phyloP scores from a whole-genome alignment of 1,140 invertebrate genomes.

The Aleiodes sp. region DNA sequence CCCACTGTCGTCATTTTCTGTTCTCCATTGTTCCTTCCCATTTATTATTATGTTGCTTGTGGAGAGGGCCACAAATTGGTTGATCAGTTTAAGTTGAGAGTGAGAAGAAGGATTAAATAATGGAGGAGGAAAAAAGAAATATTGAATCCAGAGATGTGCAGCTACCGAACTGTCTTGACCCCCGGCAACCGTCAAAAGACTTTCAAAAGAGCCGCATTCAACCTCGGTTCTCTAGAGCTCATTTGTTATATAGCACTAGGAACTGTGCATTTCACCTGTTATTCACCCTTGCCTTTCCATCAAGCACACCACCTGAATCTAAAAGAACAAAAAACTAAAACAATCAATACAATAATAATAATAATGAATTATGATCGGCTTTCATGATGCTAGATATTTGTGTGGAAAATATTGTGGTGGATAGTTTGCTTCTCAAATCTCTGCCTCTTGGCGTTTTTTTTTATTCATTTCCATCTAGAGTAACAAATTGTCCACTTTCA shows the following conservation, averaged over 20 bases:
- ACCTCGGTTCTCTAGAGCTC: conserved; percentile 50
- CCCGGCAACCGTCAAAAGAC: conserved; percentile 48
- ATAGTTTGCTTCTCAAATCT: not conserved
- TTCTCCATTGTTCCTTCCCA: not conserved
- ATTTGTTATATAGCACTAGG: conserved; percentile 51
- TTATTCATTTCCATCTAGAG: not conserved
- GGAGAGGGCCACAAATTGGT: conserved; percentile 31
- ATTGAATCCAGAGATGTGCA: conserved; percentile 40
- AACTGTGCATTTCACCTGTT: conserved; percentile 6
- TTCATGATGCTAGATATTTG: not conserved
- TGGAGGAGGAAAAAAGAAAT: conserved; percentile 26
- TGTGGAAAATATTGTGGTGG: no score
- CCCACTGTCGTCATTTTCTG: not conserved
- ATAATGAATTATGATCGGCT: conserved; percentile 1
- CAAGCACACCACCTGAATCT: not conserved
- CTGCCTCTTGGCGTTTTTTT: not conserved
- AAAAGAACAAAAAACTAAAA: not conserved
- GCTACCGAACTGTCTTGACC: conserved; percentile 56
- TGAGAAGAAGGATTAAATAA: not conserved
- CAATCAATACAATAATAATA: no score
- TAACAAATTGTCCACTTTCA: conserved; percentile 14
- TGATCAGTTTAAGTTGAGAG: conserved; percentile 25
- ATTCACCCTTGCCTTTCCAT: not conserved
- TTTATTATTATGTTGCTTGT: conserved; percentile 13
- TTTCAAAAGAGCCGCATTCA: conserved; percentile 54